Conservation (phyloP, 1,140 invertebrate species). For the Monochamus saltuarius region DNA sequence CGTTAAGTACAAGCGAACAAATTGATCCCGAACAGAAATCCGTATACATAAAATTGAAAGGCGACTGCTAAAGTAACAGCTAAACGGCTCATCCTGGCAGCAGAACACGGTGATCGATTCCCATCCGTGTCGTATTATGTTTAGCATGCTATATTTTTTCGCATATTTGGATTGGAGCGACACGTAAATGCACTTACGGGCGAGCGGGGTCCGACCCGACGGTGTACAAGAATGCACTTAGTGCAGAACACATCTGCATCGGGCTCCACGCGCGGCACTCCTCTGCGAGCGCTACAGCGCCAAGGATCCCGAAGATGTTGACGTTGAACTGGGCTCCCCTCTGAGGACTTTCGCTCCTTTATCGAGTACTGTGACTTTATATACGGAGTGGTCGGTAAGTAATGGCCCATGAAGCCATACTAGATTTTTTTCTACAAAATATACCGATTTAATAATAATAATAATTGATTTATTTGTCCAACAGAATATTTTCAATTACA, state of each 20-base stretch:
- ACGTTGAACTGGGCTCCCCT: not conserved
- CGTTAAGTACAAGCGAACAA: constrained; percentile 36
- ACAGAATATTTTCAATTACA: too few relatives aligned
- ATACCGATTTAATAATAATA: too few relatives aligned
- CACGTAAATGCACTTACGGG: constrained; percentile 49
- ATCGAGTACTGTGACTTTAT: too few relatives aligned
- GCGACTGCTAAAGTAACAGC: constrained; percentile 24
- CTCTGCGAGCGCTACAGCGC: not conserved
- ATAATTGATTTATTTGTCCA: too few relatives aligned
- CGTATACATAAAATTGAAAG: too few relatives aligned
- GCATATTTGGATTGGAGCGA: constrained; percentile 46
- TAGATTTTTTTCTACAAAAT: too few relatives aligned
- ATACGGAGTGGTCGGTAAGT: too few relatives aligned
- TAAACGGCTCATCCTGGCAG: constrained; percentile 17
- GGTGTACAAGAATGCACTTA: constrained; percentile 50
- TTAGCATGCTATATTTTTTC: constrained; percentile 43
- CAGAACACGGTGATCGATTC: constrained; percentile 45
- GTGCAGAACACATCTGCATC: constrained; percentile 46
- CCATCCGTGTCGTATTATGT: constrained; percentile 47
- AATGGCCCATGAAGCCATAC: too few relatives aligned
- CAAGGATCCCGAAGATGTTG: not conserved
- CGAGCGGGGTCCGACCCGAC: constrained; percentile 42
- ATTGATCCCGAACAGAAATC: constrained; percentile 22
- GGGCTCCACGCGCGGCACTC: constrained; percentile 37
- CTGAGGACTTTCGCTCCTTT: too few relatives aligned